A percentile compares a stretch with the other conserved stretches of the same genome.
These are phyloP conservation scores for Pristionchus exspectatus DNA, from an alignment of 2,888 invertebrate species.

Conservation along the genomic window DNA sequence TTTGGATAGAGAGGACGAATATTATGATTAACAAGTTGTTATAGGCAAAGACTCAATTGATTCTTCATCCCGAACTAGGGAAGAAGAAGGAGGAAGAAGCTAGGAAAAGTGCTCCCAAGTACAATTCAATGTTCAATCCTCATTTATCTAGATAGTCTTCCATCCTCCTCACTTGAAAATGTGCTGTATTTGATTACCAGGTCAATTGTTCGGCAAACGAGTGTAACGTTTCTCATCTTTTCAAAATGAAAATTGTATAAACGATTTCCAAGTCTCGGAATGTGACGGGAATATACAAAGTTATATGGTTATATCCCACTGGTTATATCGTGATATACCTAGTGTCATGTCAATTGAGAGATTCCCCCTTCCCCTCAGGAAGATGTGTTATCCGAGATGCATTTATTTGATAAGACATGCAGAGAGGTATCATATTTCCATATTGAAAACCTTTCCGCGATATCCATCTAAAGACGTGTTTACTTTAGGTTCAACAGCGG, in stretches of 20 bases:
- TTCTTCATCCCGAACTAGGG: constrained; percentile 86
- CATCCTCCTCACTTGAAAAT: too few relatives aligned
- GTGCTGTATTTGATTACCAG: too few relatives aligned
- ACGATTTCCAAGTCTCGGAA: neutral
- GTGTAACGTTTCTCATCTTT: neutral
- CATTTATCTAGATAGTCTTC: constrained; percentile 79
- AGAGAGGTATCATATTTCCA: constrained; percentile 57
- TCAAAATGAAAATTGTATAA: neutral
- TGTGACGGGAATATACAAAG: neutral
- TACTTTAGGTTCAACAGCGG: too few relatives aligned
- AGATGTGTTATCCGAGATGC: constrained; percentile 65
- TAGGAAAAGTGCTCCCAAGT: constrained; percentile 85
- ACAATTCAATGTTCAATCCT: constrained; percentile 97
- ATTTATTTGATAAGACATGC: constrained; percentile 76
- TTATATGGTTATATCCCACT: too few relatives aligned
- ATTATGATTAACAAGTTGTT: neutral
- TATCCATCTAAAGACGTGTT: too few relatives aligned
- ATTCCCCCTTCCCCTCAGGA: neutral
- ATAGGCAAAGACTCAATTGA: constrained; percentile 79
- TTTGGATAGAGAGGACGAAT: constrained; percentile 79
- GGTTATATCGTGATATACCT: too few relatives aligned
- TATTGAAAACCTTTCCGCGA: too few relatives aligned
- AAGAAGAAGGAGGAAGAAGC: constrained; percentile 77
- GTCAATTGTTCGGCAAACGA: too few relatives aligned
- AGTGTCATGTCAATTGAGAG: too few relatives aligned